phyloP scores from a whole-genome alignment of 1,140 invertebrate species.

The Drosophila oshimai region DNA sequence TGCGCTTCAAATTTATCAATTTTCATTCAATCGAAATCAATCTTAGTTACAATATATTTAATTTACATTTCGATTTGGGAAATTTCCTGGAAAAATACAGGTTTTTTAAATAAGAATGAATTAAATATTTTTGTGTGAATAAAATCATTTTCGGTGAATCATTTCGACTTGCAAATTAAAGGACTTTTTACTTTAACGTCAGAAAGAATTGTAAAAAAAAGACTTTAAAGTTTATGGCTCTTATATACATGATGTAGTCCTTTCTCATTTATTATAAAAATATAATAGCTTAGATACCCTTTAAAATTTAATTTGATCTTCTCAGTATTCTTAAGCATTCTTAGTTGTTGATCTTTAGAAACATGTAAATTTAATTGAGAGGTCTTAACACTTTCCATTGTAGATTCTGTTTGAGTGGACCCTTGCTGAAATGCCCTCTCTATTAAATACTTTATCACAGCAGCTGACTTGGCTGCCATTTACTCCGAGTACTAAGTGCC shows the following conservation, averaged over 20 bases:
- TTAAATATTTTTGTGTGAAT: no score
- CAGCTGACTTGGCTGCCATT: slow-evolving; percentile 6
- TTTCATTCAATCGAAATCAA: slow-evolving; percentile 3
- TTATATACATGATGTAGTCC: no score
- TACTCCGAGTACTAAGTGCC: slow-evolving; percentile 45
- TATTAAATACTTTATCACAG: slow-evolving; percentile 47
- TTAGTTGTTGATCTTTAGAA: background rate
- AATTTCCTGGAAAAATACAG: background rate
- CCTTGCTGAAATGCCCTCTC: background rate
- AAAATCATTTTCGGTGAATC: no score
- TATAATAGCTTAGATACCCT: no score
- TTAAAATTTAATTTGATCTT: no score
- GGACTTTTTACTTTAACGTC: no score
- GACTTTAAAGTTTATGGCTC: background rate
- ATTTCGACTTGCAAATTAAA: no score
- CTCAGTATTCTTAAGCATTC: no score
- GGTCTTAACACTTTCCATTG: background rate
- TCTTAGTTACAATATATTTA: slow-evolving; percentile 12
- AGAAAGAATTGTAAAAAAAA: no score
- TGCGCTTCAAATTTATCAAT: slow-evolving; percentile 27
- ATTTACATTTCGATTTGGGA: background rate
- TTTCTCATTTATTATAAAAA: no score
- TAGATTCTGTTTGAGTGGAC: slow-evolving; percentile 10
- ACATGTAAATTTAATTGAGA: background rate
- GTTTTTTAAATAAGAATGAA: no score